A percentile compares a stretch with the other conserved stretches of the same genome.
phyloP scores from a whole-genome alignment of 1,140 invertebrate species.

The Heterodera schachtii region DNA sequence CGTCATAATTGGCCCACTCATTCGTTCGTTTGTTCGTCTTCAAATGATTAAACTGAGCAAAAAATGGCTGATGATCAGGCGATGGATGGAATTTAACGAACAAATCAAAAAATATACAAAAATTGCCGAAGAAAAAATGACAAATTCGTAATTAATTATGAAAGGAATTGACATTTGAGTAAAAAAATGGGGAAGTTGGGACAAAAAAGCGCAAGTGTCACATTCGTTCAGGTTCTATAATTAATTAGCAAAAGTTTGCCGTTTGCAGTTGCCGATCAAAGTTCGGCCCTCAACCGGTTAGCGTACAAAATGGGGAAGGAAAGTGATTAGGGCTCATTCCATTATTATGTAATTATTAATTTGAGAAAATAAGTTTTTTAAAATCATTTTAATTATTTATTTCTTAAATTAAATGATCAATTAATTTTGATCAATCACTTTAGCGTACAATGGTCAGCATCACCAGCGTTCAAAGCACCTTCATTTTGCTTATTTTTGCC shows the following conservation, averaged over 20 bases:
- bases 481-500: neutral
- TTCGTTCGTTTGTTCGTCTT: too few relatives aligned
- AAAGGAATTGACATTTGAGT: neutral
- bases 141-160: too few relatives aligned
- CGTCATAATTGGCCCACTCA: too few relatives aligned
- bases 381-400: too few relatives aligned
- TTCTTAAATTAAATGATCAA: too few relatives aligned
- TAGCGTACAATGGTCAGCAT: neutral
- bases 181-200: neutral
- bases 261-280: neutral
- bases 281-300: neutral
- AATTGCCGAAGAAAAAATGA: too few relatives aligned
- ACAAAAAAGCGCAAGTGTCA: neutral
- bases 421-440: too few relatives aligned
- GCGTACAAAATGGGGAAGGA: neutral
- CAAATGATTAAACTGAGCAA: neutral
- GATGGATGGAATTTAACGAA: neutral
- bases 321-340: neutral
- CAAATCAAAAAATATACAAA: neutral
- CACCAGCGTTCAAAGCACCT: neutral
- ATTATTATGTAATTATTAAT: neutral
- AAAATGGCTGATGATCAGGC: neutral
- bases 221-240: neutral
- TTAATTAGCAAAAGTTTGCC: neutral
- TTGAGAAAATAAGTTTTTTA: too few relatives aligned